Evolutionary conservation across 2,797 vertebrate species (phyloP).

Genomic region (Malacoraja senta): DNA sequence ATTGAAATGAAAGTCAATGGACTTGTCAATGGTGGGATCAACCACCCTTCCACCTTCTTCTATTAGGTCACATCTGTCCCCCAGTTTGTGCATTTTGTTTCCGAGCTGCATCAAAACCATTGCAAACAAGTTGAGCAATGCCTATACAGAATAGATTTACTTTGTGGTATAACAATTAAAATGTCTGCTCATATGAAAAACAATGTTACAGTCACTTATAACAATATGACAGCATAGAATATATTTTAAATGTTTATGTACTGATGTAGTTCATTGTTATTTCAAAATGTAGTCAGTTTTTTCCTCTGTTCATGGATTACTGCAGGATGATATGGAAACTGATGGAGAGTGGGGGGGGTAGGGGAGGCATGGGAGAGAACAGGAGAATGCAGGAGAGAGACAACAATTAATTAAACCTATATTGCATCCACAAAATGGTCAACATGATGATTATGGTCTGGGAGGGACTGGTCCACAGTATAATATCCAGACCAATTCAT

Average conservation of each 20-base stretch:
- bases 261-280: background rate
- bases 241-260: background rate
- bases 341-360: background rate
- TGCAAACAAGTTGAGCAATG: constrained; percentile 40
- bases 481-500: background rate
- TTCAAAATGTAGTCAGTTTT: background rate
- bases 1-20: constrained; percentile 99
- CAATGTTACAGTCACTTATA: background rate
- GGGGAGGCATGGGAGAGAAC: too few relatives aligned
- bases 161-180: background rate
- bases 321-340: background rate
- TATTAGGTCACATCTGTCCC: constrained; percentile 88
- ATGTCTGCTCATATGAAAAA: background rate
- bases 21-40: constrained; percentile 89
- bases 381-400: background rate
- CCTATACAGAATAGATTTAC: background rate
- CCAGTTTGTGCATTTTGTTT: constrained; percentile 86
- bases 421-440: background rate
- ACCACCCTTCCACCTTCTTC: constrained; percentile 86
- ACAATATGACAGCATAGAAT: background rate
- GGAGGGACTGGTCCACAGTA: too few relatives aligned
- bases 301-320: too few relatives aligned
- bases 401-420: background rate
- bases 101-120: constrained; percentile 70
- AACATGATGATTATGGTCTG: background rate